Evolutionary conservation across 2,797 vertebrate genomes (phyloP).

Genomic region (Poecilia picta): DNA sequence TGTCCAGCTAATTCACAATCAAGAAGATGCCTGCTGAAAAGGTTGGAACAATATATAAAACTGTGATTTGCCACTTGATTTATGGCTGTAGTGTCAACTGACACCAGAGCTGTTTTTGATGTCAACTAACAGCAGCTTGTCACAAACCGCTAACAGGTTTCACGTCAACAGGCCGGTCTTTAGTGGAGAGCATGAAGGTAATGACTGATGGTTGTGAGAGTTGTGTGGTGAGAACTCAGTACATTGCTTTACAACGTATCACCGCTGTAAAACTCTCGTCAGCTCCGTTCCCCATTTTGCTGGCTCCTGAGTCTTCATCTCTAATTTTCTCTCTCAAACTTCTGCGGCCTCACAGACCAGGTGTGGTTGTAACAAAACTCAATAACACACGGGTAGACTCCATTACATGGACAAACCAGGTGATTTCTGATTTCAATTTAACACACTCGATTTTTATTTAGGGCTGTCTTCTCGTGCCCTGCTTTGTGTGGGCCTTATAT

Average conservation of each 20-base stretch:
- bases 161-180: no score
- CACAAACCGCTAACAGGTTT: no score
- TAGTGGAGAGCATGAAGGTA: no score
- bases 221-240: background rate
- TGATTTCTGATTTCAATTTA: background rate
- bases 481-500: background rate
- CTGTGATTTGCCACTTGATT: background rate
- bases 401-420: background rate
- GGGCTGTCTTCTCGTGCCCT: background rate
- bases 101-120: background rate
- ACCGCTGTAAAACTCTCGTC: background rate
- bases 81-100: background rate
- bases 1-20: background rate
- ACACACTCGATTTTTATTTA: background rate
- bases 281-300: background rate
- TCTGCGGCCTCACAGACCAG: no score
- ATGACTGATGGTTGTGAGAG: background rate
- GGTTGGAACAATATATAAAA: background rate
- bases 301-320: background rate
- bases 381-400: background rate
- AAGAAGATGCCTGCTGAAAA: background rate
- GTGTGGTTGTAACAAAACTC: no score
- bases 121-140: background rate
- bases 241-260: background rate
- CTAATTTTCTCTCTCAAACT: background rate